Evolutionary conservation across 2,888 invertebrate genomes (phyloP).

Genomic region (Heliconius erato): DNA sequence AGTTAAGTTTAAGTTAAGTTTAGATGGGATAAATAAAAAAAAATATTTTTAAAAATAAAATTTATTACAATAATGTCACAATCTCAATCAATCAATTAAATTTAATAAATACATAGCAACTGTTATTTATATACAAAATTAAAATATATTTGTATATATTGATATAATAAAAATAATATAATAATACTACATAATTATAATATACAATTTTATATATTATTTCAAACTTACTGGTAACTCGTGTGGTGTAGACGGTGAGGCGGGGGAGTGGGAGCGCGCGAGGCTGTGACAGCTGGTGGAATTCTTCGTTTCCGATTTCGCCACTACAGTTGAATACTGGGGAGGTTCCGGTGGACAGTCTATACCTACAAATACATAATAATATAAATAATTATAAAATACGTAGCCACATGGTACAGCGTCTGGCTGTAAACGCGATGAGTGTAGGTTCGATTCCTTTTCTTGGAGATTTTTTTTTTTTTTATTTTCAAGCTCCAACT

Average conservation of each 20-base stretch:
- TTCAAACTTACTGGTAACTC: conserved; percentile 71
- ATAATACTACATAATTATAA: background rate
- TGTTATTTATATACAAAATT: background rate
- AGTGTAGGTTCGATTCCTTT: too few species aligned
- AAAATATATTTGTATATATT: background rate
- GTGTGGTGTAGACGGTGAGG: conserved; percentile 71
- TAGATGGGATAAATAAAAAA: background rate
- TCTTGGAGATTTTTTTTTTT: too few species aligned
- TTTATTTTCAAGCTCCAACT: too few species aligned
- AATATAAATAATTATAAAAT: background rate
- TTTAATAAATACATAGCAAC: conserved; percentile 4
- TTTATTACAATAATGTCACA: conserved; percentile 6
- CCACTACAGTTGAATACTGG: conserved; percentile 72
- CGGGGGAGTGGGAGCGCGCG: conserved; percentile 71
- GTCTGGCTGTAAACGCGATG: too few species aligned
- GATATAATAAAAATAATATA: background rate
- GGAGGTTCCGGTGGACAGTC: conserved; percentile 78
- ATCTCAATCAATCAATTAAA: background rate
- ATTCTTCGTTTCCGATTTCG: conserved; percentile 68
- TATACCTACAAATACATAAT: conserved; percentile 59
- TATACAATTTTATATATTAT: background rate
- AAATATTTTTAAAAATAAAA: background rate
- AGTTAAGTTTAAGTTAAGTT: too few species aligned
- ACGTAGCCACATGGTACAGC: too few species aligned
- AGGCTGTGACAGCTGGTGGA: conserved; percentile 75